Evolutionary conservation across 2,113 vertebrate species (phyloP).

Genomic region (Oreochromis tanganicae): DNA sequence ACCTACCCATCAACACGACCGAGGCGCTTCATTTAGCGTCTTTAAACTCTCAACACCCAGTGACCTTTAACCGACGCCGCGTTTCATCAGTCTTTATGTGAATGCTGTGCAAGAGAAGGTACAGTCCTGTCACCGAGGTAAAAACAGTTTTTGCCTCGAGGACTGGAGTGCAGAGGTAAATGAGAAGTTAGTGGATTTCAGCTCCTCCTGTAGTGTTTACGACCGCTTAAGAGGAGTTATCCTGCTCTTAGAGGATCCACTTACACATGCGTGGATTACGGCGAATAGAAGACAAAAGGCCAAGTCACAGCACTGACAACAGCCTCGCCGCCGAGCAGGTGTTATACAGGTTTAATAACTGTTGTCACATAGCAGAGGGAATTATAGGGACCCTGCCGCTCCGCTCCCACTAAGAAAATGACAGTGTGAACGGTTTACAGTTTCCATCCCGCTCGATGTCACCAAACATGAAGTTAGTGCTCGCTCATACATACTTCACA

Average conservation of each 20-base stretch:
- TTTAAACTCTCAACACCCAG: not conserved
- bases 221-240: slow-evolving; percentile 58
- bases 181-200: slow-evolving; percentile 47
- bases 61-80: not conserved
- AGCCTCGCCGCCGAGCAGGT: slow-evolving; percentile 39
- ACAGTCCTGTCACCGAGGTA: not conserved
- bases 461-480: not conserved
- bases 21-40: slow-evolving; percentile 12
- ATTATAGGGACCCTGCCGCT: slow-evolving; percentile 1
- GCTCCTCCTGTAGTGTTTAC: slow-evolving; percentile 57
- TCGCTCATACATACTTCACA: not conserved
- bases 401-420: not conserved
- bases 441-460: not conserved
- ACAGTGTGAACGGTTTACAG: not conserved
- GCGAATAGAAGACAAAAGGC: slow-evolving; percentile 56
- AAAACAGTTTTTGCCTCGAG: slow-evolving; percentile 1
- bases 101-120: not conserved
- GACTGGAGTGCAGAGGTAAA: slow-evolving; percentile 26
- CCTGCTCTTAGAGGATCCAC: slow-evolving; percentile 59
- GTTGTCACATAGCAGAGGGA: slow-evolving; percentile 26
- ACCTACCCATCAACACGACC: slow-evolving; percentile 11
- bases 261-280: slow-evolving; percentile 67
- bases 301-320: slow-evolving; percentile 30
- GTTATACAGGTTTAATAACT: slow-evolving; percentile 28
- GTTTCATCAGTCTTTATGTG: not conserved